These are phyloP conservation scores for Mus spicilegus DNA, from an alignment of 2,113 vertebrate species.

Conservation along the genomic window DNA sequence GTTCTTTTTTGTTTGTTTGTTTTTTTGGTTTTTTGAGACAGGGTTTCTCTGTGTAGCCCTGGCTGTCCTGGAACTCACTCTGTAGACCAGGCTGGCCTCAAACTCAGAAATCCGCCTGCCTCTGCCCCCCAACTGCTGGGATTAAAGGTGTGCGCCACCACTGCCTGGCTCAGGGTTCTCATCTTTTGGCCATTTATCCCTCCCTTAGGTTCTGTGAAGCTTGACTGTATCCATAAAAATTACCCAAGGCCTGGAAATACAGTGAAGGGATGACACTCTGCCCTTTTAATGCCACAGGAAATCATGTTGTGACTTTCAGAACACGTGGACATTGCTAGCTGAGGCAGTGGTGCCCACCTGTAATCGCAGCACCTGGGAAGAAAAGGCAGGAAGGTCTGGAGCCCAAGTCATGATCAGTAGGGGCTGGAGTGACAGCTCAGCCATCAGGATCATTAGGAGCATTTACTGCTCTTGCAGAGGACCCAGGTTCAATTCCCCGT, in stretches of 20 bases:
- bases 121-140: too few species aligned
- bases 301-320: not conserved
- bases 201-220: not conserved
- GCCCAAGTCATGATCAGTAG: not conserved
- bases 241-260: not conserved
- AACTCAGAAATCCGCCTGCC: too few species aligned
- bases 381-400: not conserved
- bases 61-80: too few species aligned
- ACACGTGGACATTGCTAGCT: not conserved
- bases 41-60: too few species aligned
- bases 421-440: not conserved
- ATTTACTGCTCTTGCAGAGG: not conserved
- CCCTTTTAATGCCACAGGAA: not conserved
- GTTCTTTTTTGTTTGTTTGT: too few species aligned
- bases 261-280: not conserved
- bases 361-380: not conserved
- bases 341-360: not conserved
- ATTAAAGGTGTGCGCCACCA: too few species aligned
- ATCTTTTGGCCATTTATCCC: not conserved
- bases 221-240: conserved; percentile 10
- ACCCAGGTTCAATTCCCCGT: not conserved
- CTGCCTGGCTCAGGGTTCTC: not conserved
- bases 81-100: too few species aligned
- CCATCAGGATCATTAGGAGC: too few species aligned
- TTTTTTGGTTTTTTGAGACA: too few species aligned